Evolutionary conservation across 2,888 invertebrate genomes (phyloP).

Genomic region (Conus canariensis): DNA sequence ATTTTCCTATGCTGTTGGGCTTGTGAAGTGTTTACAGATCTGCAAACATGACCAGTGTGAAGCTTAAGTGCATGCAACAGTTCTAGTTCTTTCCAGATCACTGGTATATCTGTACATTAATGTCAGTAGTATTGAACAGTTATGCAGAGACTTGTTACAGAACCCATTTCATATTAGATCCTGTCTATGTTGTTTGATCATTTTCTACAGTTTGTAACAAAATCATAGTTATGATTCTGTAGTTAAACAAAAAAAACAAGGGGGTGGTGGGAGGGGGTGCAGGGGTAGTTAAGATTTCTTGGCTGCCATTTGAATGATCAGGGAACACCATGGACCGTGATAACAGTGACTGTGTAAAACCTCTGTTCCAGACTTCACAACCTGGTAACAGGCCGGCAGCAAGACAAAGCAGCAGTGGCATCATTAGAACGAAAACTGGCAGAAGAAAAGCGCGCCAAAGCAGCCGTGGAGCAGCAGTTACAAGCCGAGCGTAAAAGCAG

Average conservation of each 20-base stretch:
- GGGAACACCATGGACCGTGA: not conserved
- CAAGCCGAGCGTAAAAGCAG: conserved; percentile 87
- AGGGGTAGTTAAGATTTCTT: not conserved
- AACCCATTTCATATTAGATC: too few relatives aligned
- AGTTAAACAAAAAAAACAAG: too few relatives aligned
- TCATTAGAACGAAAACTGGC: conserved; percentile 88
- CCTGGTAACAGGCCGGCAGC: conserved; percentile 85
- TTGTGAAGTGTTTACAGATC: not conserved
- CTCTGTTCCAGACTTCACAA: conserved; percentile 84
- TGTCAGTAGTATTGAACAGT: too few relatives aligned
- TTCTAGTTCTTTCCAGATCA: not conserved
- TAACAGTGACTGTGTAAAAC: not conserved
- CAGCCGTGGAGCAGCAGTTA: conserved; percentile 87
- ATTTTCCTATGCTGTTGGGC: not conserved
- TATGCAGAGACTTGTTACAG: too few relatives aligned
- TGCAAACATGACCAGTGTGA: not conserved
- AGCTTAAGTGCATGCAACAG: not conserved
- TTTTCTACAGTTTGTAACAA: too few relatives aligned
- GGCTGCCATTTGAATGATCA: too few relatives aligned
- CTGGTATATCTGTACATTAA: too few relatives aligned
- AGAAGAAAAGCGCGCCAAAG: conserved; percentile 90
- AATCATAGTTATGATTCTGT: too few relatives aligned
- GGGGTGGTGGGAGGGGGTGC: not conserved
- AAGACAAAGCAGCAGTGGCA: conserved; percentile 87
- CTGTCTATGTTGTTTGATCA: too few relatives aligned